Conservation (phyloP, 2,888 invertebrate genomes). For the Tenthredo distinguenda region DNA sequence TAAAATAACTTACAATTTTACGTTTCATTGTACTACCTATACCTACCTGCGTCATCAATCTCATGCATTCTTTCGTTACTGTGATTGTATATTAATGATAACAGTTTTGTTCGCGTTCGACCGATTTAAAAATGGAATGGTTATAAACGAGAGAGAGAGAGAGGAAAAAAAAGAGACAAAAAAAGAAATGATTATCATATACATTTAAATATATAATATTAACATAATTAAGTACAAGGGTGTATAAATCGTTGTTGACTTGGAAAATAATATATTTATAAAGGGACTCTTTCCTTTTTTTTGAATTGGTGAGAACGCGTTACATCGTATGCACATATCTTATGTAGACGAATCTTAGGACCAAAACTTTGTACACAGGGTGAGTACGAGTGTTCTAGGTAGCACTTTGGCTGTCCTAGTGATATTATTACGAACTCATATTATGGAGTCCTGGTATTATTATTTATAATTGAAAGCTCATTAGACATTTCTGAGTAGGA, state of each 20-base stretch:
- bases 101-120: conserved; percentile 12
- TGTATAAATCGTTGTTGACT: conserved; percentile 21
- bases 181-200: background rate
- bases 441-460: conserved; percentile 9
- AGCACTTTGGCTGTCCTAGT: conserved; percentile 32
- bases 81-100: conserved; percentile 22
- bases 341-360: conserved; percentile 41
- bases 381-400: conserved; percentile 3
- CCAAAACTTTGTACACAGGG: conserved; percentile 46
- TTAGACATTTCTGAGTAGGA: background rate
- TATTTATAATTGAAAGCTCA: conserved; percentile 34
- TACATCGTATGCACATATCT: conserved; percentile 34
- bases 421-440: conserved; percentile 24
- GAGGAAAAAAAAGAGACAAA: background rate
- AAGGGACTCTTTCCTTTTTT: background rate
- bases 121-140: conserved; percentile 17
- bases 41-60: conserved; percentile 1
- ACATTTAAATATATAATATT: conserved; percentile 1
- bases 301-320: conserved; percentile 25
- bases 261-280: conserved; percentile 25
- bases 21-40: background rate
- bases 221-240: conserved; percentile 26
- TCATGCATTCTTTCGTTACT: conserved; percentile 24
- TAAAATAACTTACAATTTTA: background rate
- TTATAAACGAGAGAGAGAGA: background rate